These are phyloP conservation scores for Syncerus caffer DNA, from an alignment of 2,797 vertebrate genomes.

Conservation along the genomic window DNA sequence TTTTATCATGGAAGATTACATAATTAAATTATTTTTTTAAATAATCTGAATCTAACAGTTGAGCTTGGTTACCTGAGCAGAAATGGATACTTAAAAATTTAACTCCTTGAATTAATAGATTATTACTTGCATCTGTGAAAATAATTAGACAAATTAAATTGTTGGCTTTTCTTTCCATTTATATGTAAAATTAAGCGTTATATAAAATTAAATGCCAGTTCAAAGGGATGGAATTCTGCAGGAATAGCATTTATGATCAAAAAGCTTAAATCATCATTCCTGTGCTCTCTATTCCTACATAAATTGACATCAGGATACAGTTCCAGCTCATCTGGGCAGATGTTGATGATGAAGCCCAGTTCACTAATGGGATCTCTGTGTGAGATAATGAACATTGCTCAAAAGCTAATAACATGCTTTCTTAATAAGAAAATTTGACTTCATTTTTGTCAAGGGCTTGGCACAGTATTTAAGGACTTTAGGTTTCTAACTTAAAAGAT, in stretches of 20 bases:
- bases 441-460: background rate
- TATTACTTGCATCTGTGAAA: background rate
- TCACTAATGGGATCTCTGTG: background rate
- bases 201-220: background rate
- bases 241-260: background rate
- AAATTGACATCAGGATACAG: background rate
- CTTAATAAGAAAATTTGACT: background rate
- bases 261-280: background rate
- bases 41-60: background rate
- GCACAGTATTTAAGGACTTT: background rate
- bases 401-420: background rate
- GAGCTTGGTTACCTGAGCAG: background rate
- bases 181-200: background rate
- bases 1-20: conserved; percentile 12
- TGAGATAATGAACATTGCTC: background rate
- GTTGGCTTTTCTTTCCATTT: background rate
- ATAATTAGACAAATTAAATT: background rate
- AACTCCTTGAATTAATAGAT: background rate
- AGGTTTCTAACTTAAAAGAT: background rate
- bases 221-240: background rate
- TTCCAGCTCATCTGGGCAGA: background rate
- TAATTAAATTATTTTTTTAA: background rate
- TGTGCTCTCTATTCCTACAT: background rate
- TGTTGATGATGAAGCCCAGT: background rate
- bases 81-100: background rate